Evolutionary conservation across 2,888 invertebrate genomes (phyloP), one percentile per base, ranked within the genome.

Genomic region (Eulithis prunata): DNA sequence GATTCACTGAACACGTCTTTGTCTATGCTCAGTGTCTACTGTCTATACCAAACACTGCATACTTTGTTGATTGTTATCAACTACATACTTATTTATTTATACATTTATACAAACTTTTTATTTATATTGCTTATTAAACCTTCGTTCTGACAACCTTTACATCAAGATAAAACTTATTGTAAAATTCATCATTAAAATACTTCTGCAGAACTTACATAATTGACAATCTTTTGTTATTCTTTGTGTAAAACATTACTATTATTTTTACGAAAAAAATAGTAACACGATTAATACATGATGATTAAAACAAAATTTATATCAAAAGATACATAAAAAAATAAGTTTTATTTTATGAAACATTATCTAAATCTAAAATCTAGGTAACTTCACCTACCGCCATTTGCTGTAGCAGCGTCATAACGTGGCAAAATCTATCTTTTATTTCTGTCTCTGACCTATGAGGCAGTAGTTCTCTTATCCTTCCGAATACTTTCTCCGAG

Each of bases 321-420:
- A 36, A 49, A 51, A 43, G 41, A 38, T 47, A 49, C n/a, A 12
- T 64, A 41, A 59, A 66, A 76, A 79, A 79, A 81, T 78, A 76
- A 10, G 72, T 78, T 80, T 86, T 82, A 87, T 86, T 87, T 6
- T 73, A 76, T 87, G 86, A 78, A 88, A 89, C 88, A 86, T 87
- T 88, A 90, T 77, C 75, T 81, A 82, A 83, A 71, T 57, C 75
- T 80, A 79, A 54, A 66, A 79, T 59, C 85, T 90, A 91, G 70
- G 90, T 92, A 62, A 91, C 89, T 78, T 91, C 89, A 51, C 86
- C 87, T 7, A 89, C 90, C 21, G 94, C 91, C 94, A 95, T 94
- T 80, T 95, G 94, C 77, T 95, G 94, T 58, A 96, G 83, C 62
- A 96, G 84, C 52, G 91, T 93, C 91, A 96, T 94, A 70, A 96